Evolutionary conservation across 1,140 invertebrate genomes (phyloP).

Genomic region (Planococcus citri): DNA sequence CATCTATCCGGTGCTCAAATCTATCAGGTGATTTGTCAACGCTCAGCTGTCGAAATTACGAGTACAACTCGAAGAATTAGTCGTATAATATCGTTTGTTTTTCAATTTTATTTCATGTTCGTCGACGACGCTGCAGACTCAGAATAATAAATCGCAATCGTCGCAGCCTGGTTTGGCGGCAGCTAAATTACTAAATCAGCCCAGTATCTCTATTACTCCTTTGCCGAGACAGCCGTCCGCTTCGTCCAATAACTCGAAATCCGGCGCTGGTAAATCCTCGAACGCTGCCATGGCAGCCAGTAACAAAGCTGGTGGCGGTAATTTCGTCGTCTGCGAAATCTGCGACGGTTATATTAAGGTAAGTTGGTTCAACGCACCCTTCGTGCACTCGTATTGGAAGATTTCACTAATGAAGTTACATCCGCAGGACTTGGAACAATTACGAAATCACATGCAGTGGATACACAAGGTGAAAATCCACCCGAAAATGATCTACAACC

Average conservation of each 20-base stretch:
- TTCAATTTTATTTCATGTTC: no score
- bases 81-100: no score
- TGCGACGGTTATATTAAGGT: conserved; percentile 88
- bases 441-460: conserved; percentile 90
- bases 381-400: no score
- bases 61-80: no score
- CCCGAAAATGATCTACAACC: conserved; percentile 89
- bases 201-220: conserved; percentile 83
- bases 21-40: conserved; percentile 22
- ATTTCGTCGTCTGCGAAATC: conserved; percentile 88
- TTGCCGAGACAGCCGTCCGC: conserved; percentile 45
- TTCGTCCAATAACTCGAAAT: conserved; percentile 29
- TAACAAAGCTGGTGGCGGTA: conserved; percentile 59
- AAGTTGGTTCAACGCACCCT: no score
- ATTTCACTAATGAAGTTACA: neutral
- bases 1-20: conserved; percentile 37
- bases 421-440: conserved; percentile 65
- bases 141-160: neutral
- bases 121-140: no score
- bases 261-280: conserved; percentile 33
- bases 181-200: conserved; percentile 49
- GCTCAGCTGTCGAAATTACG: no score
- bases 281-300: conserved; percentile 29
- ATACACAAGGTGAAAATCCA: conserved; percentile 93
- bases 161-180: conserved; percentile 6